phyloP scores from a whole-genome alignment of 1,140 invertebrate species.

The Drosophila serrata region DNA sequence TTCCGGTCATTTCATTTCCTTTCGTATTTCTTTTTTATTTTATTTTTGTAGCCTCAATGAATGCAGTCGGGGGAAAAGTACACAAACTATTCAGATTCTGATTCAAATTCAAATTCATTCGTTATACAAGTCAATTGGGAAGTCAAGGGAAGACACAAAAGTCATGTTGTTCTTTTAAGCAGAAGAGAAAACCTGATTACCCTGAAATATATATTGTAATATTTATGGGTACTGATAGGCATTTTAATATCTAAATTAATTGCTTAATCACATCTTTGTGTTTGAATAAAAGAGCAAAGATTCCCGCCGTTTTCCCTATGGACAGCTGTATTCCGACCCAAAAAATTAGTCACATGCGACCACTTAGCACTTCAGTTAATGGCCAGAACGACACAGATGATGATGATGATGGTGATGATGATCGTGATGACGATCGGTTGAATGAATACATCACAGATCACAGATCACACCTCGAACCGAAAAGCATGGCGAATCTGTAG shows the following conservation, averaged over 20 bases:
- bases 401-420: not conserved
- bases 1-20: conserved; percentile 82
- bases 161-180: not conserved
- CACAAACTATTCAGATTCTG: conserved; percentile 24
- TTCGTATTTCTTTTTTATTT: conserved; percentile 15
- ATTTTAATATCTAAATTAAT: not conserved
- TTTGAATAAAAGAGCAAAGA: not conserved
- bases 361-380: conserved; percentile 74
- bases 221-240: not conserved
- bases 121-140: conserved; percentile 30
- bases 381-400: conserved; percentile 19
- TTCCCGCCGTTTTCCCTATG: conserved; percentile 2
- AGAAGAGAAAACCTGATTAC: not conserved
- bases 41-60: conserved; percentile 11
- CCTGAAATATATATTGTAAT: too few species aligned
- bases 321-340: conserved; percentile 58
- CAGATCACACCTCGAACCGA: conserved; percentile 29
- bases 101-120: not conserved
- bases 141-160: not conserved
- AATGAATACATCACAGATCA: conserved; percentile 68
- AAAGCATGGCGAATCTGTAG: conserved; percentile 16
- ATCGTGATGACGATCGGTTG: conserved; percentile 16
- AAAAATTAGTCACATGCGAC: conserved; percentile 76
- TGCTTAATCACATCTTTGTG: not conserved
- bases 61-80: conserved; percentile 23